These are phyloP conservation scores for Semnopithecus entellus DNA, from an alignment of 2,113 vertebrate genomes.

Conservation along the genomic window DNA sequence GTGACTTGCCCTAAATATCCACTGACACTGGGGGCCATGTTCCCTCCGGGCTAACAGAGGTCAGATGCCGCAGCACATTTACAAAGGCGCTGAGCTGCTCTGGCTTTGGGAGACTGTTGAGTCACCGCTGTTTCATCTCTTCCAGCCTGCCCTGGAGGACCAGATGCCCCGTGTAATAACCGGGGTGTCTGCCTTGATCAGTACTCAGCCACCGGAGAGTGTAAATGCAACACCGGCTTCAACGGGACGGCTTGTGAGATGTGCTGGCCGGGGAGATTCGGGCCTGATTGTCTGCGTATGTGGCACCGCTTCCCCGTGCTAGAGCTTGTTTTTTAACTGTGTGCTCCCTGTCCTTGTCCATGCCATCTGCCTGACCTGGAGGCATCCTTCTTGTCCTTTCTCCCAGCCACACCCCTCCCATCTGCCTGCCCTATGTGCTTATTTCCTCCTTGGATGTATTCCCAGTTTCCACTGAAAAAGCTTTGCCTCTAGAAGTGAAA, in stretches of 20 bases:
- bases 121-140: not conserved
- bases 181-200: conserved; percentile 88
- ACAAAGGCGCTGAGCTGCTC: not conserved
- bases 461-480: not conserved
- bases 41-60: not conserved
- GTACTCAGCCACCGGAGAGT: conserved; percentile 88
- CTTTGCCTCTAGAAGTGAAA: not conserved
- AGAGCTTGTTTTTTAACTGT: fast-evolving
- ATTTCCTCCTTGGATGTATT: not conserved
- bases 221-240: conserved; percentile 88
- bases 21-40: fast-evolving
- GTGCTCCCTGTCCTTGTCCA: not conserved
- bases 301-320: fast-evolving
- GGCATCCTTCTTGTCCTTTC: not conserved
- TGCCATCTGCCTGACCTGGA: not conserved
- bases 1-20: not conserved
- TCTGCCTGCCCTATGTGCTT: not conserved
- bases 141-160: conserved; percentile 92
- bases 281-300: conserved; percentile 89
- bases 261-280: conserved; percentile 87
- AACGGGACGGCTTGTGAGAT: conserved; percentile 90
- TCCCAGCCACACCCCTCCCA: not conserved
- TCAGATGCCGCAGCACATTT: not conserved
- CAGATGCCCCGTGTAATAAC: conserved; percentile 86
- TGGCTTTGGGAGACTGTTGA: not conserved